These are phyloP conservation scores for Parascotia fuliginaria DNA, from an alignment of 2,888 invertebrate species.

Conservation along the genomic window DNA sequence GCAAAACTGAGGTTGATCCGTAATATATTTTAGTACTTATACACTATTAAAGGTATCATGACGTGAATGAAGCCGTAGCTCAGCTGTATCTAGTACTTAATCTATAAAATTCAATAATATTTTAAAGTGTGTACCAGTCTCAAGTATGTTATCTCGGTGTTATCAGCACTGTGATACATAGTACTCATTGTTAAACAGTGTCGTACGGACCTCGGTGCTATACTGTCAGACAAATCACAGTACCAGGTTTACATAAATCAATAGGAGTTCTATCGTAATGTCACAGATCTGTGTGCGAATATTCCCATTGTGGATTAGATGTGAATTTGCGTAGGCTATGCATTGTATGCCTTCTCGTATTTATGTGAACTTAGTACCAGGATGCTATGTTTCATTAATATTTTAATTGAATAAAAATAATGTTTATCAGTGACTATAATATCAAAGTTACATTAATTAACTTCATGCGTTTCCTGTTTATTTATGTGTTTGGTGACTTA, in stretches of 20 bases:
- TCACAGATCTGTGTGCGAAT: not conserved
- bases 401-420: not conserved
- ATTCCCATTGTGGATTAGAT: not conserved
- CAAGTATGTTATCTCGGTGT: constrained; percentile 11
- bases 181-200: constrained; percentile 10
- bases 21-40: too few species aligned
- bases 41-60: too few species aligned
- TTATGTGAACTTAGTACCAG: constrained; percentile 9
- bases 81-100: not conserved
- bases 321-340: not conserved
- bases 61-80: too few species aligned
- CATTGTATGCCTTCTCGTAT: not conserved
- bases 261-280: not conserved
- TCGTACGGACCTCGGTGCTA: constrained; percentile 5
- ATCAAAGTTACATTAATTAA: not conserved
- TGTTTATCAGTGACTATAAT: constrained; percentile 1
- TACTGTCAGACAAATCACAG: constrained; percentile 1
- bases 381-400: not conserved
- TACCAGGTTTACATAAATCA: constrained; percentile 10
- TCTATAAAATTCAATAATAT: not conserved
- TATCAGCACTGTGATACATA: constrained; percentile 7
- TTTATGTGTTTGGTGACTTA: too few species aligned
- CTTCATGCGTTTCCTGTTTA: not conserved
- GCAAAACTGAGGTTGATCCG: too few species aligned
- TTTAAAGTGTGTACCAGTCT: constrained; percentile 10